Base-by-base conservation (phyloP, 2,797 vertebrate species). In the Sebastes taczanowskii region DNA sequence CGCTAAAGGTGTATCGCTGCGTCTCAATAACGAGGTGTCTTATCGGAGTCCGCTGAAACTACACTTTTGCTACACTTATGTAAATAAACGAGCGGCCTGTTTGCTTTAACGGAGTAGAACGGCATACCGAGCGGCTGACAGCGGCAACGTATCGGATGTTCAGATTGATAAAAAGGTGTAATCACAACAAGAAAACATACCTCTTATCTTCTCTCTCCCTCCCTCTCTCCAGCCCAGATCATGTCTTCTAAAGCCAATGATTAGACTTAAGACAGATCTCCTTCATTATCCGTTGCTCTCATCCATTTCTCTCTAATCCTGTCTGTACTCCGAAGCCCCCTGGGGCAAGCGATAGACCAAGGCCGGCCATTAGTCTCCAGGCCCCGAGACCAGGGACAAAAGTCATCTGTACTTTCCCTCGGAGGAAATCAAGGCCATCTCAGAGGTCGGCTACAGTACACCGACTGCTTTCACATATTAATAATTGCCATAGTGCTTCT, bases 231-330 rank as follows among this genome's bases (percentile, higher is more conserved):
- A 72, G 76, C 66, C 79, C 72, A 66, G 87, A 91, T 91, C 80
- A 88, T 86, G 91, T 88, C 85, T 81, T 84, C 71, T 83, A 91
- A 93, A 93, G 89, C 84, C 83, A 90, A 86, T 92, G 89, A 93
- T 94, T 91, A 92, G 90, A 91, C 86, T 86, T 85, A 86, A 90
- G 87, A 92, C 84, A 83, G 82, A 92, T 89, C 87, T 90, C 87
- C 86, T 93, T 94, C 93, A 93, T 94, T 95, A 94, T 90, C 90
- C 52, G 27, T 79, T 63, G 68, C 89, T 82, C 81, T 91, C 92
- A 92, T 93, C 92, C 84, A 87, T 94, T 90, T 86, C 87, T 67
- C 84, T 83, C 79, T 95, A 94, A 95, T 95, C 93, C 91, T 86
- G 87, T 93, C 87, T 83, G 80, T 77, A 81, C 84, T 87, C 70